A percentile compares a stretch with the other conserved stretches of the same genome.
These are phyloP conservation scores for Poecilia picta DNA, from an alignment of 2,797 vertebrate genomes.

Conservation along the genomic window DNA sequence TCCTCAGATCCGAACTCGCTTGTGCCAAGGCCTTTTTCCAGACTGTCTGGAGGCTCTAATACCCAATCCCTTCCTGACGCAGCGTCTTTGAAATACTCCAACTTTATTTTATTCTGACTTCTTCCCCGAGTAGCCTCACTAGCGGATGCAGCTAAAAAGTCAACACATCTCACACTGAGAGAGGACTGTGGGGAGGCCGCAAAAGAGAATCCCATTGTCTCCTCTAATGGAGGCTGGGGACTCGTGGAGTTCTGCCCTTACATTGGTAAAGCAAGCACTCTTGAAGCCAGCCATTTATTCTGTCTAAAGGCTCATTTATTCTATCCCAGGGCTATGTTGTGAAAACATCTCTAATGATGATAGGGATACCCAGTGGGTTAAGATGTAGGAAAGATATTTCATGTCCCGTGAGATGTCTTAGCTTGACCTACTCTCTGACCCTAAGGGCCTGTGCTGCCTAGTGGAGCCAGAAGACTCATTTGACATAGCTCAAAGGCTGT, in stretches of 20 bases:
- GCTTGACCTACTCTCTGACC: constrained; percentile 66
- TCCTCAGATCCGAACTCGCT: constrained; percentile 62
- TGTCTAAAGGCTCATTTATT: constrained; percentile 78
- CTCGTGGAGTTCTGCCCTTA: constrained; percentile 62
- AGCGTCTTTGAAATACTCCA: constrained; percentile 43
- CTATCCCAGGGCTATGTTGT: constrained; percentile 73
- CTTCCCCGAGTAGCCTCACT: constrained; percentile 44
- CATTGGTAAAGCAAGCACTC: constrained; percentile 54
- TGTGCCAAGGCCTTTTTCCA: constrained; percentile 35
- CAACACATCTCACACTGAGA: constrained; percentile 56
- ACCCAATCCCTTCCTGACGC: constrained; percentile 27
- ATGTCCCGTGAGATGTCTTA: constrained; percentile 64
- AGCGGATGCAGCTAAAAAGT: constrained; percentile 47
- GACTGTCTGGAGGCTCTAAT: constrained; percentile 55
- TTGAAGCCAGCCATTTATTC: constrained; percentile 69
- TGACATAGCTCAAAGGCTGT: constrained; percentile 68
- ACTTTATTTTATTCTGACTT: constrained; percentile 46
- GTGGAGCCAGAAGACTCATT: constrained; percentile 71
- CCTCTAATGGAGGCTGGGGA: constrained; percentile 63
- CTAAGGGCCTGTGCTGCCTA: constrained; percentile 63
- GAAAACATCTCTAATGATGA: constrained; percentile 79
- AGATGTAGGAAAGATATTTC: constrained; percentile 66
- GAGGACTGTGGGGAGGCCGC: constrained; percentile 53
- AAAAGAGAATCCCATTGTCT: constrained; percentile 60
- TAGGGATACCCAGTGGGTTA: constrained; percentile 72